phyloP scores from a whole-genome alignment of 2,888 invertebrate species.

The Ligdia adustata region DNA sequence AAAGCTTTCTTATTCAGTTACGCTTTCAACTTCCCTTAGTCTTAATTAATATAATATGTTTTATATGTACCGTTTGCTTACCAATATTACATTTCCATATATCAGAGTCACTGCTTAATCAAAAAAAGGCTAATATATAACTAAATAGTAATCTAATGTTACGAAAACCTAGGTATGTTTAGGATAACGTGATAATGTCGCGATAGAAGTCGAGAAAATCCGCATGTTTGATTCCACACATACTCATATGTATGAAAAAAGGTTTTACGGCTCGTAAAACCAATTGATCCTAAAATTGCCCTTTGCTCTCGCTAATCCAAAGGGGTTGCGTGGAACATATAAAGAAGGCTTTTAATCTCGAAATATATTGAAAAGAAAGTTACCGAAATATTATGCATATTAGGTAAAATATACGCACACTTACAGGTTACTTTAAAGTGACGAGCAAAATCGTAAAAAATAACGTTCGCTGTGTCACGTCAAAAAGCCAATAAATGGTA shows the following conservation, averaged over 20 bases:
- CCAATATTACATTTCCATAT: too few relatives aligned
- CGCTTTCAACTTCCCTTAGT: too few relatives aligned
- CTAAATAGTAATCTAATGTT: too few relatives aligned
- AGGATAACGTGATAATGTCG: constrained; percentile 23
- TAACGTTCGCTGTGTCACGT: too few relatives aligned
- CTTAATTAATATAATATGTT: too few relatives aligned
- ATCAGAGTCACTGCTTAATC: too few relatives aligned
- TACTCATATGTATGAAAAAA: constrained; percentile 55
- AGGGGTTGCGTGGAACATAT: constrained; percentile 38
- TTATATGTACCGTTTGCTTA: too few relatives aligned
- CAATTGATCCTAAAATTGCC: constrained; percentile 69
- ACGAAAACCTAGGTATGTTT: constrained; percentile 6
- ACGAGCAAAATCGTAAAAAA: too few relatives aligned
- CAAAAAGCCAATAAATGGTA: too few relatives aligned
- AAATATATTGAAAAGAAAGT: constrained; percentile 35
- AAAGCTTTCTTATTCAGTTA: too few relatives aligned
- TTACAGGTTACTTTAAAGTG: too few relatives aligned
- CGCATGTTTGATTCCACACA: constrained; percentile 51
- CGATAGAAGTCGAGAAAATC: constrained; percentile 32
- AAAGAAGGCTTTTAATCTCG: constrained; percentile 38
- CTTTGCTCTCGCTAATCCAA: constrained; percentile 43
- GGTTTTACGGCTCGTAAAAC: constrained; percentile 70
- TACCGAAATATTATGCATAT: constrained; percentile 8
- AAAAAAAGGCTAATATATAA: too few relatives aligned
- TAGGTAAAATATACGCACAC: constrained; percentile 5